Conservation (phyloP, 2,797 vertebrate genomes). For the Menidia menidia region DNA sequence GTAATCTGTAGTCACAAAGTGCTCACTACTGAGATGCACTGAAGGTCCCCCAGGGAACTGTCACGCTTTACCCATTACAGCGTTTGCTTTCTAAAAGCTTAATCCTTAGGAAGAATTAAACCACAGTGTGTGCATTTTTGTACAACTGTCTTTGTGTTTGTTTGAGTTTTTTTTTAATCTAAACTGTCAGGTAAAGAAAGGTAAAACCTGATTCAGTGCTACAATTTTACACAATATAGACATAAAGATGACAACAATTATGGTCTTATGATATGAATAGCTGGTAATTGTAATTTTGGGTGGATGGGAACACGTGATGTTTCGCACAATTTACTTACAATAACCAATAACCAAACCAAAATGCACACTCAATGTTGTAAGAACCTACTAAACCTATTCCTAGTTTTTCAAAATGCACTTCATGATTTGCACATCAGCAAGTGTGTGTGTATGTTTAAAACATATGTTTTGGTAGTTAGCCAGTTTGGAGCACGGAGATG, state of each 20-base stretch:
- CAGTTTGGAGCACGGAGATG: background rate
- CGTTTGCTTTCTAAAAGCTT: conserved; percentile 51
- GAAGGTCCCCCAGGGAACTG: conserved; percentile 46
- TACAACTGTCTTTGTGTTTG: conserved; percentile 2
- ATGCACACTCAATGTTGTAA: too few relatives aligned
- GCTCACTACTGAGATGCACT: conserved; percentile 51
- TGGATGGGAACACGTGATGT: too few relatives aligned
- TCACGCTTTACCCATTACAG: conserved; percentile 48
- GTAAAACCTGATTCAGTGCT: background rate
- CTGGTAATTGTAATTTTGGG: too few relatives aligned
- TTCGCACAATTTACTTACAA: too few relatives aligned
- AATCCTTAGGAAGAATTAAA: conserved; percentile 49
- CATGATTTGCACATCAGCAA: background rate
- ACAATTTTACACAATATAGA: background rate
- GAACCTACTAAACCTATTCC: too few relatives aligned
- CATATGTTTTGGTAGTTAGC: too few relatives aligned
- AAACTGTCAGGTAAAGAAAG: background rate
- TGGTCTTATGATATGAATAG: too few relatives aligned
- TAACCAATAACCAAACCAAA: too few relatives aligned
- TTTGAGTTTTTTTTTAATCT: conserved; percentile 2
- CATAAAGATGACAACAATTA: background rate
- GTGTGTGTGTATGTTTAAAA: background rate
- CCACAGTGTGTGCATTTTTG: conserved; percentile 10
- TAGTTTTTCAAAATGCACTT: background rate
- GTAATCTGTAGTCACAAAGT: conserved; percentile 69